phyloP scores from a whole-genome alignment of 2,888 invertebrate species.

The Subacronicta megacephala region DNA sequence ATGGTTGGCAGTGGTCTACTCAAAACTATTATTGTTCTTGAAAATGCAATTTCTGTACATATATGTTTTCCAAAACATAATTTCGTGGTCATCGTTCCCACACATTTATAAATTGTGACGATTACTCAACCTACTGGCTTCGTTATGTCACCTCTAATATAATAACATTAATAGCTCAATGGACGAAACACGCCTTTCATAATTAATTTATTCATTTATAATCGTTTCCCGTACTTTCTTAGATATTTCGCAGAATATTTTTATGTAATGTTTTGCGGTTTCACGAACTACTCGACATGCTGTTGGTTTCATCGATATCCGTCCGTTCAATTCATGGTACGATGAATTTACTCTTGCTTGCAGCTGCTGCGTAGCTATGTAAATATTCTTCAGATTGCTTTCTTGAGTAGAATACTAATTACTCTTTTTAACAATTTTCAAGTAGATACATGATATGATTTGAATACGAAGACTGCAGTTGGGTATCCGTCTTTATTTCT shows the following conservation, averaged over 20 bases:
- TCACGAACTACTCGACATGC: neutral
- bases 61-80: no score
- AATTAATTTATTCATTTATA: constrained; percentile 4
- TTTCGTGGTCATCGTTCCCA: no score
- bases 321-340: neutral
- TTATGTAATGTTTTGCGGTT: constrained; percentile 4
- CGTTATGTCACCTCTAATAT: neutral
- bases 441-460: no score
- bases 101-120: no score
- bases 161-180: neutral
- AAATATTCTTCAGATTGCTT: constrained; percentile 12
- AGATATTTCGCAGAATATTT: neutral
- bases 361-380: constrained; percentile 7
- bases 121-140: neutral
- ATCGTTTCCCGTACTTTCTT: constrained; percentile 8
- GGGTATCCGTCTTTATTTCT: no score
- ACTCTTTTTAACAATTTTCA: no score
- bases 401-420: constrained; percentile 11
- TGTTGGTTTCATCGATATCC: neutral
- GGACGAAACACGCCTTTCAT: neutral
- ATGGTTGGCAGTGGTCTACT: no score
- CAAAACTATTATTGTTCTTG: no score
- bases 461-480: no score
- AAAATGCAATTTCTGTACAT: no score
- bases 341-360: neutral